A percentile compares a stretch with the other conserved stretches of the same genome.
phyloP scores from a whole-genome alignment of 2,113 vertebrate species.

The Pyrgilauda ruficollis region DNA sequence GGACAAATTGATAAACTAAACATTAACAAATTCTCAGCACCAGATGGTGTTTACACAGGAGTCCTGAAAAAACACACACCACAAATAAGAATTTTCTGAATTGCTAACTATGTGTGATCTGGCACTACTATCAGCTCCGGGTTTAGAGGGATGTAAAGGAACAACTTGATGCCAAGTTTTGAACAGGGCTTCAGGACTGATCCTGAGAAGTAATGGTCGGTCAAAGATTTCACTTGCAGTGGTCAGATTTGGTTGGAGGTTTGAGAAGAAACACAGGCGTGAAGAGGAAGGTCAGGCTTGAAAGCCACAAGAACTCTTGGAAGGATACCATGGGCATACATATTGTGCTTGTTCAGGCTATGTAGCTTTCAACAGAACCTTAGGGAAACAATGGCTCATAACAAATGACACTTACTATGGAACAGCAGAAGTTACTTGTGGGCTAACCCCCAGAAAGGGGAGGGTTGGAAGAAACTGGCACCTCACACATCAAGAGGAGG shows the following conservation, averaged over 20 bases:
- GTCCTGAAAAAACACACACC: slow-evolving; percentile 15
- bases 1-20: slow-evolving; percentile 54
- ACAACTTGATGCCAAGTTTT: neutral
- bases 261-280: accelerated
- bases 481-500: neutral
- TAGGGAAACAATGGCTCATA: neutral
- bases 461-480: neutral
- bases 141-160: neutral
- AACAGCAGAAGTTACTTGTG: neutral
- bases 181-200: neutral
- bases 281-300: neutral
- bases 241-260: neutral
- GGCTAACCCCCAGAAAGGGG: neutral
- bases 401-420: neutral
- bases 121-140: neutral
- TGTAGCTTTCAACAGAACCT: neutral
- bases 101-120: slow-evolving; percentile 27
- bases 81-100: slow-evolving; percentile 59
- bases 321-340: neutral
- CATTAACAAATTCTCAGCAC: slow-evolving; percentile 34
- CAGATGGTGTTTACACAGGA: slow-evolving; percentile 56
- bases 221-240: neutral
- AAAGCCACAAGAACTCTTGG: neutral
- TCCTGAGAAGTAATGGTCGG: neutral
- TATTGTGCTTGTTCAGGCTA: neutral